Evolutionary conservation across 2,888 invertebrate species (phyloP).

Genomic region (Xanthia icteritia): DNA sequence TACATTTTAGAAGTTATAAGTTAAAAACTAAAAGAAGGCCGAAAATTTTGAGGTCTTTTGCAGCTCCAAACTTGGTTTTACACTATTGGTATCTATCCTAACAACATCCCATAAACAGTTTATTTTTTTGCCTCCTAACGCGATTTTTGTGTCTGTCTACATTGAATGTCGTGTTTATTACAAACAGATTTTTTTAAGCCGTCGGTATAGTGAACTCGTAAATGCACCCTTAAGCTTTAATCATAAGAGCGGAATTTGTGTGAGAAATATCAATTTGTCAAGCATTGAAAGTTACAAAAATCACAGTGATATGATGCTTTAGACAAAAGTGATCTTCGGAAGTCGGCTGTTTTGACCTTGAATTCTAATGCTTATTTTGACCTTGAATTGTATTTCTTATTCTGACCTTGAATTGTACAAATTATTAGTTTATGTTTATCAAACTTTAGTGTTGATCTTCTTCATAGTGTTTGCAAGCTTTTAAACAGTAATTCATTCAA

Average conservation of each 20-base stretch:
- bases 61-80: too few species aligned
- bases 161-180: neutral
- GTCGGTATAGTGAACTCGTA: neutral
- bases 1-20: too few species aligned
- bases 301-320: neutral
- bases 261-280: constrained; percentile 1
- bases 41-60: too few species aligned
- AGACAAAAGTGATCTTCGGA: neutral
- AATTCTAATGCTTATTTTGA: neutral
- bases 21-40: too few species aligned
- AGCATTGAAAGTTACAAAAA: neutral
- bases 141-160: too few species aligned
- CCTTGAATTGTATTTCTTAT: neutral
- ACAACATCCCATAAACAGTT: too few species aligned
- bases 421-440: neutral
- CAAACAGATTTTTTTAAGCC: neutral
- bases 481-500: neutral
- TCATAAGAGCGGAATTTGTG: neutral
- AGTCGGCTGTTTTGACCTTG: neutral
- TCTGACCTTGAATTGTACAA: neutral
- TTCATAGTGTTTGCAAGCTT: neutral
- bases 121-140: too few species aligned
- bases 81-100: too few species aligned
- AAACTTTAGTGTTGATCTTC: neutral
- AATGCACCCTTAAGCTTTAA: neutral